A percentile compares a stretch with the other conserved stretches of the same genome.
These are phyloP conservation scores for Sarcophaga caerulescens DNA, from an alignment of 2,888 invertebrate genomes.

Conservation along the genomic window DNA sequence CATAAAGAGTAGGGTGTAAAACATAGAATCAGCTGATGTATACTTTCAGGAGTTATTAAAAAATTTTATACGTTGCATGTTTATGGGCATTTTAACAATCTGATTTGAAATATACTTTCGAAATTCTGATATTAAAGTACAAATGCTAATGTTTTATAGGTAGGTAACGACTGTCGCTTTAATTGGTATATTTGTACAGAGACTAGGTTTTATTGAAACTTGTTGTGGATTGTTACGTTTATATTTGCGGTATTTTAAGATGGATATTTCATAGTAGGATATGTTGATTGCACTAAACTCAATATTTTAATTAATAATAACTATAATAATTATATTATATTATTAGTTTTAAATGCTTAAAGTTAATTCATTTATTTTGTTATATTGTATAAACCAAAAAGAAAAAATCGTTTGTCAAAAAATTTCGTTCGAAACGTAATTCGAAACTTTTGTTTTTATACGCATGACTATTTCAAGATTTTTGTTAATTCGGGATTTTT, in stretches of 20 bases:
- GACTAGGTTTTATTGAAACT: constrained; percentile 18
- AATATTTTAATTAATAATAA: constrained; percentile 32
- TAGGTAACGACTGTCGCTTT: background rate
- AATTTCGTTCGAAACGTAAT: background rate
- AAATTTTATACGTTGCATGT: too few species aligned
- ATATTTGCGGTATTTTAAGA: constrained; percentile 3
- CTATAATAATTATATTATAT: background rate
- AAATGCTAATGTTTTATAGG: too few species aligned
- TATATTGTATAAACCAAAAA: background rate
- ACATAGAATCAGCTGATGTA: too few species aligned
- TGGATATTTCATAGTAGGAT: constrained; percentile 46
- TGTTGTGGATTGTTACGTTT: constrained; percentile 55
- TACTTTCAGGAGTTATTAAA: too few species aligned
- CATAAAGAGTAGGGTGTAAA: too few species aligned
- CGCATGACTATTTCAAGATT: background rate
- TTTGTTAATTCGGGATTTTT: background rate
- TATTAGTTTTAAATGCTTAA: constrained; percentile 42
- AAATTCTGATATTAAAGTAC: background rate
- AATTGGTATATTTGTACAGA: constrained; percentile 1
- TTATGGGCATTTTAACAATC: background rate
- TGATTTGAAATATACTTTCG: background rate
- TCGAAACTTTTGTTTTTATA: background rate
- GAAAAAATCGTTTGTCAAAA: constrained; percentile 7
- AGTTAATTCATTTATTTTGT: constrained; percentile 14
- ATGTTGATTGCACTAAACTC: constrained; percentile 56